phyloP scores from a whole-genome alignment of 2,113 vertebrate genomes.

The Callocephalon fimbriatum region DNA sequence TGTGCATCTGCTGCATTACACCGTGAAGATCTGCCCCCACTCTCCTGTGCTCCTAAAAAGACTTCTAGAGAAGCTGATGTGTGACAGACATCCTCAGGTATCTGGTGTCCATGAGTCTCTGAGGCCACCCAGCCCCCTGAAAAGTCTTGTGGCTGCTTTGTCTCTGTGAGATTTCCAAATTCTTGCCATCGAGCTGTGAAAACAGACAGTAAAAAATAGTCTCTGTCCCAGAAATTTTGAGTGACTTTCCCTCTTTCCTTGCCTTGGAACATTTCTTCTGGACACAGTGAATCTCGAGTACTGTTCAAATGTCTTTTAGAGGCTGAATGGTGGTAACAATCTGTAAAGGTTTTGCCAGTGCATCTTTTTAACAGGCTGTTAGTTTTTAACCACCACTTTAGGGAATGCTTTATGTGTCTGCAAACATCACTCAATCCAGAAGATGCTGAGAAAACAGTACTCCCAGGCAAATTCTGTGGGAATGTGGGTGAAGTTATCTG shows the following conservation, averaged over 20 bases:
- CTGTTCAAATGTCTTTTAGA: not conserved
- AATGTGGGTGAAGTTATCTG: not conserved
- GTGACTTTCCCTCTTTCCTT: not conserved
- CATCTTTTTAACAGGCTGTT: not conserved
- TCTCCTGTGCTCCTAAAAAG: not conserved
- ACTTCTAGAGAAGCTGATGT: not conserved
- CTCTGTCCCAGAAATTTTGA: not conserved
- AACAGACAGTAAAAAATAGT: not conserved
- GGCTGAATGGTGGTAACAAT: not conserved
- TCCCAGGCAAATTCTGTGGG: not conserved
- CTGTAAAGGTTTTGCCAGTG: slow-evolving; percentile 3
- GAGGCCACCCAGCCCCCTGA: not conserved
- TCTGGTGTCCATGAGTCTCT: not conserved
- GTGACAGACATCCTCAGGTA: not conserved
- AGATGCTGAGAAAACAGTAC: not conserved
- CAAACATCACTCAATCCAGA: not conserved
- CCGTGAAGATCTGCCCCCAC: not conserved
- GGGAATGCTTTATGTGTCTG: not conserved
- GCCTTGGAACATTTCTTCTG: not conserved
- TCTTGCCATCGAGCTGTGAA: not conserved
- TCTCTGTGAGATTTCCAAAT: not conserved
- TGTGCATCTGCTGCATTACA: not conserved
- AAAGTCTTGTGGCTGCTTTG: not conserved
- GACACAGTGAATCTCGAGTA: not conserved
- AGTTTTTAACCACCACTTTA: not conserved